Evolutionary conservation across 2,797 vertebrate genomes (phyloP).

Genomic region (Gila robusta): DNA sequence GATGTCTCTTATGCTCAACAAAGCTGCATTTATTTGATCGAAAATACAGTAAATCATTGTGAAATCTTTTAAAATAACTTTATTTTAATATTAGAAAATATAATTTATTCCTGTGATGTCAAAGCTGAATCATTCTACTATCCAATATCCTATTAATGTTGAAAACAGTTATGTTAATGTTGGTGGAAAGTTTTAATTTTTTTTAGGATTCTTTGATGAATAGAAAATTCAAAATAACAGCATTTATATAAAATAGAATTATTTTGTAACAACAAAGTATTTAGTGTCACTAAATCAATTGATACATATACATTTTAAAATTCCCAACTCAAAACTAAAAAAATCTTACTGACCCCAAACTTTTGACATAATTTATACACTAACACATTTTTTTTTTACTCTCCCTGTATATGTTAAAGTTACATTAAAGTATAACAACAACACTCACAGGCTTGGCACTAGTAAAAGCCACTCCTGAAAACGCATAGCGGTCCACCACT

Average conservation of each 20-base stretch:
- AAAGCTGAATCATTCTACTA: neutral
- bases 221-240: neutral
- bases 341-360: neutral
- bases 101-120: neutral
- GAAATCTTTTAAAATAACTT: neutral
- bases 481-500: constrained; percentile 93
- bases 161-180: neutral
- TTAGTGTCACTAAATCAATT: neutral
- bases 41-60: neutral
- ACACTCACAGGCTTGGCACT: constrained; percentile 90
- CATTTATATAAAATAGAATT: neutral
- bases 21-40: neutral
- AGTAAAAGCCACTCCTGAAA: constrained; percentile 96
- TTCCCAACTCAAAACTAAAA: no score
- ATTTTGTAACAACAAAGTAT: neutral
- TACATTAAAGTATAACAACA: neutral
- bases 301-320: no score
- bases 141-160: neutral
- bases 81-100: neutral
- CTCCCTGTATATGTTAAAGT: neutral
- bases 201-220: neutral
- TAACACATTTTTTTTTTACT: neutral
- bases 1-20: neutral
- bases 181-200: neutral
- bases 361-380: neutral